Conservation (phyloP, 2,797 vertebrate species). For the Tenualosa ilisha region DNA sequence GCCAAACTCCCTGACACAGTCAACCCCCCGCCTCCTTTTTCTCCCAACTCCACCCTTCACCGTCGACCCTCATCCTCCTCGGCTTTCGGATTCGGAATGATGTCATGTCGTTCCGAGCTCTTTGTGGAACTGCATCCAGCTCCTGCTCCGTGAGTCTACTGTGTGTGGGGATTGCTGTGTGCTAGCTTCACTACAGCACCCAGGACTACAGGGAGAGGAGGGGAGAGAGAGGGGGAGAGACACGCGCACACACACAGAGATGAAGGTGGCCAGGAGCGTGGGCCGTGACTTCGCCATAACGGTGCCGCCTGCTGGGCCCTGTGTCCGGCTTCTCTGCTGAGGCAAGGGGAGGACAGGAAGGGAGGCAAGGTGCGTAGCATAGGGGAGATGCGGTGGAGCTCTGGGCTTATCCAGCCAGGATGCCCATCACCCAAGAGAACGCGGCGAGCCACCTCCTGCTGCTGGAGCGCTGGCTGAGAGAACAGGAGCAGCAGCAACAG, state of each 20-base stretch:
- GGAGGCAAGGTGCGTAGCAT: constrained; percentile 19
- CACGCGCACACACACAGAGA: not conserved
- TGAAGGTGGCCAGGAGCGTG: not conserved
- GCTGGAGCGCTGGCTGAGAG: constrained; percentile 85
- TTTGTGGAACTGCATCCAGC: constrained; percentile 31
- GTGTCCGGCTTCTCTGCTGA: not conserved
- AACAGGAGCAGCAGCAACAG: constrained; percentile 62
- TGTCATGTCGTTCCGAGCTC: constrained; percentile 52
- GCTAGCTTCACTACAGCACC: not conserved
- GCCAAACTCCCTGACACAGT: not conserved
- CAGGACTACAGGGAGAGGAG: not conserved
- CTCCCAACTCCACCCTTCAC: not conserved
- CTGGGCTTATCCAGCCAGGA: constrained; percentile 66
- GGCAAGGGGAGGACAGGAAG: not conserved
- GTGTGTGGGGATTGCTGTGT: not conserved
- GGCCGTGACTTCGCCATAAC: not conserved
- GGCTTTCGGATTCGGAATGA: constrained; percentile 47
- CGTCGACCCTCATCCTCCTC: not conserved
- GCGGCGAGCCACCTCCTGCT: constrained; percentile 84
- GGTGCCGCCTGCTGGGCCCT: not conserved
- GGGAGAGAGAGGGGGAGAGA: not conserved
- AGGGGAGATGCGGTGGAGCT: constrained; percentile 69
- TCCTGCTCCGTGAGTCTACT: constrained; percentile 35
- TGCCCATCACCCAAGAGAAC: constrained; percentile 98
- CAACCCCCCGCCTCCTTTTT: not conserved